Base-by-base conservation (phyloP, 2,113 vertebrate species). In the Cyprichromis sp. region DNA sequence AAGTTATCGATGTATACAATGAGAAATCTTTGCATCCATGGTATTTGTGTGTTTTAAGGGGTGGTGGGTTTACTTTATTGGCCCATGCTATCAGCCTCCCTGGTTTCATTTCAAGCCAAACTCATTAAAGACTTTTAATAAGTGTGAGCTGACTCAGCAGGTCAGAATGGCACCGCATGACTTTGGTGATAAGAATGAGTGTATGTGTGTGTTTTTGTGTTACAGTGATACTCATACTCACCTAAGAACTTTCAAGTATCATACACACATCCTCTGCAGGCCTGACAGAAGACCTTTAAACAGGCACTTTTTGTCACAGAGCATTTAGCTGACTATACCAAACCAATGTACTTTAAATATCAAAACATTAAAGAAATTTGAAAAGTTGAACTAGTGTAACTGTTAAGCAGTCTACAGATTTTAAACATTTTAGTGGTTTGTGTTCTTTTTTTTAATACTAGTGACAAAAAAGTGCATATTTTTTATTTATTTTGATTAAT, bases 81-180 rank as follows among this genome's bases (percentile, higher is more conserved):
- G 12, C 13, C 34, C 2, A 89, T 91, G 81, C 84, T 86, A 84
- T 89, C 88, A 8, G 17, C 89, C 88, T 88, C 88, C 86, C 82
- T 53, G 47, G 36, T 87, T 84, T 84, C 63, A 47, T 54, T 36
- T 34, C 16, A 12, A 78, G 63, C 91, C 87, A 89, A 84, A 82
- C 76, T 85, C 84, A 91, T 90, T 90, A 91, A 26, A 5, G 34
- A 54, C 78, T 73, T 81, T 73, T 89, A 90, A 93, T 93, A 88
- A 87, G 57, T 19, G 13, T 29, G 87, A 55, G 83, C 78, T 86
- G 91, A 94, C 89, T 92, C 91, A 93, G 83, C 82, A 86, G 91
- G 86, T 93, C 92, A 93, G 87, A 88, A 84, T 59, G 88, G 38
- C 71, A 80, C 86, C 8, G 50, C 50, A 80, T 38, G 40, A 47